Evolutionary conservation across 2,113 vertebrate species (phyloP).

Genomic region (Ochotona princeps): DNA sequence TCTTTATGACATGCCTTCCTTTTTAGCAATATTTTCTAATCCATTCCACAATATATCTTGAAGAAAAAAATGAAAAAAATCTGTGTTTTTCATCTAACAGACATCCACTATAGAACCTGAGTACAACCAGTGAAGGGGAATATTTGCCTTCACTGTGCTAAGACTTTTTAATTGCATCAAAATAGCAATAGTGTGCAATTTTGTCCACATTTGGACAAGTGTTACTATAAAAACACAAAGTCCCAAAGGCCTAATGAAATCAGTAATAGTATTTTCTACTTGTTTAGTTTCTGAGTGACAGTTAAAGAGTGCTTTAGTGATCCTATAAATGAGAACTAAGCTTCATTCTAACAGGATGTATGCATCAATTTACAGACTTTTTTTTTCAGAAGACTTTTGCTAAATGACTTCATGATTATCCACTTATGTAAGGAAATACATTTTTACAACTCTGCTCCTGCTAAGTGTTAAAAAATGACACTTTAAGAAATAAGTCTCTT

Average conservation of each 20-base stretch:
- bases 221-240: conserved; percentile 64
- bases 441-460: conserved; percentile 29
- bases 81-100: neutral
- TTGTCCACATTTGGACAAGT: neutral
- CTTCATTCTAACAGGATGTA: conserved; percentile 60
- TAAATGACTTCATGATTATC: conserved; percentile 62
- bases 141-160: neutral
- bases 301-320: conserved; percentile 76
- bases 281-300: conserved; percentile 65
- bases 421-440: conserved; percentile 63
- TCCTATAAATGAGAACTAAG: conserved; percentile 76
- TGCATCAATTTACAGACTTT: conserved; percentile 54
- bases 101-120: neutral
- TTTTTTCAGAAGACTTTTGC: conserved; percentile 61
- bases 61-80: neutral
- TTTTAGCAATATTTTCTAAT: neutral
- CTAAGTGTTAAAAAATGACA: conserved; percentile 64
- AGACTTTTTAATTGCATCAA: neutral
- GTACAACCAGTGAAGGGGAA: neutral
- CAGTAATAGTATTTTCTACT: conserved; percentile 77
- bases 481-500: conserved; percentile 42
- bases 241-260: conserved; percentile 79
- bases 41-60: neutral
- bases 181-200: neutral
- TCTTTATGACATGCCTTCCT: neutral